Conservation (phyloP, 2,797 vertebrate species). For the Phrynocephalus vlangalii region DNA sequence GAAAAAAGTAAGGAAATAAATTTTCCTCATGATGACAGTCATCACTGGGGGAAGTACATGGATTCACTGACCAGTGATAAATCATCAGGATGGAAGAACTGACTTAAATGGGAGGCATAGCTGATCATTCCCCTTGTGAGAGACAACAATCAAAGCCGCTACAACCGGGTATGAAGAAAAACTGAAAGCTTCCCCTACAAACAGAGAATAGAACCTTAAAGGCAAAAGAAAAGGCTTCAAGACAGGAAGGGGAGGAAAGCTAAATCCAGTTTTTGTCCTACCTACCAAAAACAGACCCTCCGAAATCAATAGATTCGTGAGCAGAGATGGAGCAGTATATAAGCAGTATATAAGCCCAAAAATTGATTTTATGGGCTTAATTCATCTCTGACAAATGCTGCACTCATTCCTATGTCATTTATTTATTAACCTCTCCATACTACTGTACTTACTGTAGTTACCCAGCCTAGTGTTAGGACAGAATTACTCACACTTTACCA, state of each 20-base stretch:
- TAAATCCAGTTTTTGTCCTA: neutral
- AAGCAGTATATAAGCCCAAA: too few species aligned
- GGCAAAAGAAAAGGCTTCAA: neutral
- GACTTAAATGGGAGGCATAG: neutral
- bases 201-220: neutral
- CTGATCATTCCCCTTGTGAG: neutral
- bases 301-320: too few species aligned
- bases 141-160: neutral
- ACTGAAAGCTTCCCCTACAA: neutral
- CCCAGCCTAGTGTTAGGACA: neutral
- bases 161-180: neutral
- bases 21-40: neutral
- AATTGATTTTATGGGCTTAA: neutral
- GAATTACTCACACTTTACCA: neutral
- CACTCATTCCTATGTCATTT: neutral
- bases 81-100: slow-evolving; percentile 16
- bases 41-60: neutral
- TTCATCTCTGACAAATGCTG: neutral
- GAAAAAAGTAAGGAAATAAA: neutral
- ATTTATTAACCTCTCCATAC: neutral
- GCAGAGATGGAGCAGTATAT: too few species aligned
- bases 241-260: too few species aligned
- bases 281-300: neutral
- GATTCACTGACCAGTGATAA: slow-evolving; percentile 7
- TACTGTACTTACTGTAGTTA: neutral